These are phyloP conservation scores for Propithecus deckenii DNA, from an alignment of 2,797 vertebrate genomes.

Conservation along the genomic window DNA sequence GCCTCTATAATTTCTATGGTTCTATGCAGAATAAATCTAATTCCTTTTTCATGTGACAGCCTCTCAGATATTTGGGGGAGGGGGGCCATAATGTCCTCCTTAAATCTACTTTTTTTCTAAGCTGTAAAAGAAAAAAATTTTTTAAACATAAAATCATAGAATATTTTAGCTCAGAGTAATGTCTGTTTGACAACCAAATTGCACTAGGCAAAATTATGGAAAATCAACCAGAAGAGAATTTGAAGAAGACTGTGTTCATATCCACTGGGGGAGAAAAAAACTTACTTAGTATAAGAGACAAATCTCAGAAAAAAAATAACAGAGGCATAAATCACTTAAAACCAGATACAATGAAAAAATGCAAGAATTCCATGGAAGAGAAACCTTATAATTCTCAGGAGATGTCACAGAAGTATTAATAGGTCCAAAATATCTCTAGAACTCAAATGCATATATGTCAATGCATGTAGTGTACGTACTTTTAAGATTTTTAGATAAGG, in stretches of 20 bases:
- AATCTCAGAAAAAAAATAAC: neutral
- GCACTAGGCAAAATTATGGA: neutral
- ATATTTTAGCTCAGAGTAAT: constrained; percentile 31
- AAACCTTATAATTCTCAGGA: neutral
- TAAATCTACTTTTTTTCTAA: neutral
- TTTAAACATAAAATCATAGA: neutral
- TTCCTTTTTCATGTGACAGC: neutral
- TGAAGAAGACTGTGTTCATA: neutral
- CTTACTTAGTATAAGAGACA: neutral
- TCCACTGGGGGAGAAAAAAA: neutral
- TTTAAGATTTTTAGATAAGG: neutral
- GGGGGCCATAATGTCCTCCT: neutral
- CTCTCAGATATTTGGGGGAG: neutral
- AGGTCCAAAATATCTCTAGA: neutral
- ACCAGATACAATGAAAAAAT: neutral
- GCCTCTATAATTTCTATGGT: neutral
- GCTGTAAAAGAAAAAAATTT: neutral
- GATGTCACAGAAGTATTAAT: neutral
- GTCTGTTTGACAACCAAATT: neutral
- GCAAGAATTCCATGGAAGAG: neutral
- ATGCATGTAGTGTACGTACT: neutral
- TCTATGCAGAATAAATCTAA: neutral
- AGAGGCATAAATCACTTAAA: neutral
- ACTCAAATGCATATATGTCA: neutral
- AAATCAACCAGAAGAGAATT: neutral